phyloP scores from a whole-genome alignment of 2,797 vertebrate species.

The Dallia pectoralis region DNA sequence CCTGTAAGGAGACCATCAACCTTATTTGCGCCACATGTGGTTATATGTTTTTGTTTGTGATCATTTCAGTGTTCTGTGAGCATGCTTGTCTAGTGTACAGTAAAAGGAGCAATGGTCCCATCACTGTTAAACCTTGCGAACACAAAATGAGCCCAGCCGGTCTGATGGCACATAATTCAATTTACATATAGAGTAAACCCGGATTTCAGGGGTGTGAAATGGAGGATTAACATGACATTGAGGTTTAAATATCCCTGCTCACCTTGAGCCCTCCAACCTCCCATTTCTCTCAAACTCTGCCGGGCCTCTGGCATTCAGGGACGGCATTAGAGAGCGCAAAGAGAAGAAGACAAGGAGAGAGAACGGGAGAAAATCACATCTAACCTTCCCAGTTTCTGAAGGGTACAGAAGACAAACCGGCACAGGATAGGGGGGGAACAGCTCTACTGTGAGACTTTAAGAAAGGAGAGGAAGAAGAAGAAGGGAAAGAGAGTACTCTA shows the following conservation, averaged over 20 bases:
- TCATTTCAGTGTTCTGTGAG: too few species aligned
- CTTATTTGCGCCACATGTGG: too few species aligned
- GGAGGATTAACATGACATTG: background rate
- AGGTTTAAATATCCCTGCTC: slow-evolving; percentile 55
- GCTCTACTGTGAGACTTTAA: background rate
- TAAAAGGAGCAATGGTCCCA: background rate
- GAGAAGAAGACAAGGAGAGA: slow-evolving; percentile 69
- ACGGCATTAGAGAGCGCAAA: slow-evolving; percentile 14
- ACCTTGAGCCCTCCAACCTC: slow-evolving; percentile 91
- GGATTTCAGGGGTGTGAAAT: slow-evolving; percentile 9
- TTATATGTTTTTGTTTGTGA: background rate
- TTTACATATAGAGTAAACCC: background rate
- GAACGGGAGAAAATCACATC: slow-evolving; percentile 69
- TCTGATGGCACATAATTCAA: too few species aligned
- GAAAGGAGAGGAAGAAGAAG: background rate
- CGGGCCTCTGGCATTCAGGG: slow-evolving; percentile 77
- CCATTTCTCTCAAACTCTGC: slow-evolving; percentile 88
- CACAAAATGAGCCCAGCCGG: too few species aligned
- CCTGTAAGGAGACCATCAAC: too few species aligned
- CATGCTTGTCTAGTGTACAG: background rate
- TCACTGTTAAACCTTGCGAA: too few species aligned
- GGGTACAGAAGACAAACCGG: slow-evolving; percentile 1
- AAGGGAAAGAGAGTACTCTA: background rate
- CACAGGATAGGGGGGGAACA: background rate
- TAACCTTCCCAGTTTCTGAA: slow-evolving; percentile 63